Evolutionary conservation across 2,113 vertebrate genomes (phyloP).

Genomic region (Mastomys natalensis): DNA sequence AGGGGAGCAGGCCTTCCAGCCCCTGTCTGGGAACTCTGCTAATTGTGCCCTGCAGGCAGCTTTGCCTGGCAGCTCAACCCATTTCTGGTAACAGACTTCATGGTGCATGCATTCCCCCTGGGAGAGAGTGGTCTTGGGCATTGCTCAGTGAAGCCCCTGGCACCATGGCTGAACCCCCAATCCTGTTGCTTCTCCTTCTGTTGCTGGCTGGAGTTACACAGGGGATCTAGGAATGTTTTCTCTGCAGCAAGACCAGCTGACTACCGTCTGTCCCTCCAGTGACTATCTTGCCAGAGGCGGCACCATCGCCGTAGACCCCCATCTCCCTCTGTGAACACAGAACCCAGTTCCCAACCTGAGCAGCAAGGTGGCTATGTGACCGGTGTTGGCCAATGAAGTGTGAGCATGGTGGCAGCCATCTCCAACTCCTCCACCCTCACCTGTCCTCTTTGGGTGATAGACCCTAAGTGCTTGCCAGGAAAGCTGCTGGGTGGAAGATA

Average conservation of each 20-base stretch:
- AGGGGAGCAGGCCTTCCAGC: conserved; percentile 82
- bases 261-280: rapidly evolving
- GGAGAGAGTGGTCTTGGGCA: not conserved
- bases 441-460: too few species aligned
- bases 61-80: conserved; percentile 68
- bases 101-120: not conserved
- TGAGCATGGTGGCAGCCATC: not conserved
- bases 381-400: not conserved
- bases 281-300: too few species aligned
- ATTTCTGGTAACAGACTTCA: conserved; percentile 70
- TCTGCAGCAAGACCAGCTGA: not conserved
- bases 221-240: not conserved
- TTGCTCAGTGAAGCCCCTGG: rapidly evolving
- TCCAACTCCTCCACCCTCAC: rapidly evolving
- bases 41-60: conserved; percentile 86
- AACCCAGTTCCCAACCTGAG: not conserved
- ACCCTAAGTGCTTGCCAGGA: not conserved
- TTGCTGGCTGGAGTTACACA: not conserved
- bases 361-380: not conserved
- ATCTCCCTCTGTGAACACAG: rapidly evolving
- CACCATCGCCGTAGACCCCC: not conserved
- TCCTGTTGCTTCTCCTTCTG: not conserved
- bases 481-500: not conserved
- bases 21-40: conserved; percentile 80
- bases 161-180: not conserved